These are phyloP conservation scores for Drosophila kanapiae DNA, from an alignment of 1,140 invertebrate species.

Conservation along the genomic window DNA sequence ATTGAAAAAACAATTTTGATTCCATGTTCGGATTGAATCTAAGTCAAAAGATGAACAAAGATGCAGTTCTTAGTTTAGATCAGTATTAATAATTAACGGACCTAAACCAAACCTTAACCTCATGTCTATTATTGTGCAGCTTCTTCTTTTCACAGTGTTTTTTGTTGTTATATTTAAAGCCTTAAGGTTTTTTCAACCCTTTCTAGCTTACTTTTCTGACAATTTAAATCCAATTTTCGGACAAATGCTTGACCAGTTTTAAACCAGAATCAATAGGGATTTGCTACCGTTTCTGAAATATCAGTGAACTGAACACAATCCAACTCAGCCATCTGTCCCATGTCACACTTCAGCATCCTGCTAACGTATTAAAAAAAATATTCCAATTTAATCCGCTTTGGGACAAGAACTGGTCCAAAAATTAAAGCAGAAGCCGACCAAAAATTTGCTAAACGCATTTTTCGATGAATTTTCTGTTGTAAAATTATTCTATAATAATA, in stretches of 20 bases:
- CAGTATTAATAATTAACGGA: too few relatives aligned
- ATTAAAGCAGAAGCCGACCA: neutral
- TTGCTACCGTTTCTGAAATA: conserved; percentile 3
- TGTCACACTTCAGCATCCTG: conserved; percentile 2
- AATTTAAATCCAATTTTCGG: neutral
- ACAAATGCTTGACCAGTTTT: conserved; percentile 3
- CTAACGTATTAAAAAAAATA: neutral
- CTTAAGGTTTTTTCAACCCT: neutral
- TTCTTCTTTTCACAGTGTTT: neutral
- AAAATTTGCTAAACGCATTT: neutral
- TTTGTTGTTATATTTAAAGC: neutral
- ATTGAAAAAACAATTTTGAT: too few relatives aligned
- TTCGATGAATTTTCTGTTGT: neutral
- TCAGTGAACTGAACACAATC: neutral
- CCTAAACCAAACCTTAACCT: neutral
- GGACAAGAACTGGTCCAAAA: neutral
- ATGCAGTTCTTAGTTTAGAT: neutral
- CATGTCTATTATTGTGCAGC: neutral
- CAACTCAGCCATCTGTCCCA: conserved; percentile 2
- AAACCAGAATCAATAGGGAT: conserved; percentile 9
- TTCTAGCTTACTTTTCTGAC: neutral
- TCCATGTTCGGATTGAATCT: neutral
- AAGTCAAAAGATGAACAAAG: neutral
- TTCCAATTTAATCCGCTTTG: neutral
- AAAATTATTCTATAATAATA: neutral